These are phyloP conservation scores for Aurelia sp. DNA, from an alignment of 30 jellyfish, hydroid and myxozoan genomes.

Conservation along the genomic window DNA sequence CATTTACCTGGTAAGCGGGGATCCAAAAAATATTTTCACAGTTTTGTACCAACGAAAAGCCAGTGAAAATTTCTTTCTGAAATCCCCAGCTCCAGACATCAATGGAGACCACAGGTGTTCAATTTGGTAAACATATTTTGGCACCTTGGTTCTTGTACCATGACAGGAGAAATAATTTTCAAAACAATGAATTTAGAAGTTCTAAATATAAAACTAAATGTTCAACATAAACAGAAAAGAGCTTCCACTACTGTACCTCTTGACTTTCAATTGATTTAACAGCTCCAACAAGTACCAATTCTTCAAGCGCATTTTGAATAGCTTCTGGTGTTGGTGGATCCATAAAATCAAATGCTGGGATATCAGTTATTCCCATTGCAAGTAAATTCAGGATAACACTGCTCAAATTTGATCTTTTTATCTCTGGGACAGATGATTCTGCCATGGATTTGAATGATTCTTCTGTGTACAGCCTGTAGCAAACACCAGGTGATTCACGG, in stretches of 20 bases:
- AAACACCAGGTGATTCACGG: conserved; percentile 92
- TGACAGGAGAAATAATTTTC: no score
- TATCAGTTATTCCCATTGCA: conserved; percentile 87
- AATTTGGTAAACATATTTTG: no score
- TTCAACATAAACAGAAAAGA: no score
- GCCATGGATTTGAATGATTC: conserved; percentile 61
- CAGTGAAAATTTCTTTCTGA: no score
- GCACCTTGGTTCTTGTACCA: no score
- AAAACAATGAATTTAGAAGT: no score
- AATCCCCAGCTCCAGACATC: no score
- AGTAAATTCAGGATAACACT: conserved; percentile 78
- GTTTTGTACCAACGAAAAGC: no score
- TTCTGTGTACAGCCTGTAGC: conserved; percentile 97
- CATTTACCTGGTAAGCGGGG: no score
- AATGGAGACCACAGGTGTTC: no score
- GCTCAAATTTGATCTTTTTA: conserved; percentile 76
- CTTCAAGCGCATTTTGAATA: conserved; percentile 73
- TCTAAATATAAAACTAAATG: no score
- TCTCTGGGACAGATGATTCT: conserved; percentile 90
- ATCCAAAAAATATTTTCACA: no score
- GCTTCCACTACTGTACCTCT: conserved; percentile 22
- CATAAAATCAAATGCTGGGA: conserved; percentile 83
- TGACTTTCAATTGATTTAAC: conserved; percentile 83
- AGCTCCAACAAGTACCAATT: conserved; percentile 85
- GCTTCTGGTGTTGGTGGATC: conserved; percentile 81